These are phyloP conservation scores for Paragorgia papillata DNA, from an alignment of 92 coral and sea anemone species.

Conservation along the genomic window DNA sequence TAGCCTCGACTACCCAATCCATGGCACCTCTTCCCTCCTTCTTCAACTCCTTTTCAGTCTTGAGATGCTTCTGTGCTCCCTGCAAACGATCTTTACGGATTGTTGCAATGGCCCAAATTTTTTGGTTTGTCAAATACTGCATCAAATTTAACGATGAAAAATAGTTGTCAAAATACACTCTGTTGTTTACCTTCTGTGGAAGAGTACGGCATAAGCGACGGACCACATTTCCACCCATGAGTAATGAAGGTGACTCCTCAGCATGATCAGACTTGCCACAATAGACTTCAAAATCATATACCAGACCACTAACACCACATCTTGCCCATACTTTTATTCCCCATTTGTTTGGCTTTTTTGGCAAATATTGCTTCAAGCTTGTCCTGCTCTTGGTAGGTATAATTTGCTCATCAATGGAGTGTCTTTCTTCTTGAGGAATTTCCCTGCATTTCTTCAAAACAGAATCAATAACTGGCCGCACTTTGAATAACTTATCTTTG, in stretches of 20 bases:
- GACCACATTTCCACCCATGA: slow-evolving; percentile 54
- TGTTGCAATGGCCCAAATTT: slow-evolving; percentile 32
- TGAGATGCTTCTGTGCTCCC: slow-evolving; percentile 23
- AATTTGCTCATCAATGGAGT: slow-evolving; percentile 19
- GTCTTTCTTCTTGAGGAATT: slow-evolving; percentile 32
- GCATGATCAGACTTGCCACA: slow-evolving; percentile 16
- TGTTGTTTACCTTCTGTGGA: slow-evolving; percentile 33
- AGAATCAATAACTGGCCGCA: slow-evolving; percentile 28
- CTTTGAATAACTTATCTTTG: slow-evolving; percentile 24
- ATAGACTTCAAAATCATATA: slow-evolving; percentile 1
- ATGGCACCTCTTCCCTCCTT: slow-evolving; percentile 23
- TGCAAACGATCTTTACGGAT: slow-evolving; percentile 25
- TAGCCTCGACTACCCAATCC: slow-evolving; percentile 39
- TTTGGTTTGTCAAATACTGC: slow-evolving; percentile 26
- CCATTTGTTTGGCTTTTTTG: slow-evolving; percentile 48
- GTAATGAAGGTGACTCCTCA: slow-evolving; percentile 25
- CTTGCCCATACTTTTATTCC: slow-evolving; percentile 33
- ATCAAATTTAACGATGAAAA: slow-evolving; percentile 37
- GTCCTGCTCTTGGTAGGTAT: slow-evolving; percentile 20
- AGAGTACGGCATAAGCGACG: slow-evolving; percentile 21
- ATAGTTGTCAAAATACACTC: slow-evolving; percentile 47
- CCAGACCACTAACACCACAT: slow-evolving; percentile 34
- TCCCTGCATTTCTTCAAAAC: slow-evolving; percentile 9
- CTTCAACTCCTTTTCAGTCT: slow-evolving; percentile 33
- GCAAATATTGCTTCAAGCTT: slow-evolving; percentile 33